Conservation (phyloP, 2,113 vertebrate species). For the Syrmaticus mikado region DNA sequence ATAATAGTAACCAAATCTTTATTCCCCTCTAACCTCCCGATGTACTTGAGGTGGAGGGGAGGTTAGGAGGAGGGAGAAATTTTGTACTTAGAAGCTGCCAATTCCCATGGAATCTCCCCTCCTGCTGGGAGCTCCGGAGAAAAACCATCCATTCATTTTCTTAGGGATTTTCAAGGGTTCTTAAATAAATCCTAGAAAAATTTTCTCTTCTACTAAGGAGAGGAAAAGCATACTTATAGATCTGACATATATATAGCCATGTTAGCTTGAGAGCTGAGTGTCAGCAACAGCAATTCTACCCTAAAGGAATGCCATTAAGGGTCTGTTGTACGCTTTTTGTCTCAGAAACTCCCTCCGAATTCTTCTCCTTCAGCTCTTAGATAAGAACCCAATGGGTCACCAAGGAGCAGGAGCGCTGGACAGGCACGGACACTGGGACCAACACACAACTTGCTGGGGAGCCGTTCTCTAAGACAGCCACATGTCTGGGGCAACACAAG, state of each 20-base stretch:
- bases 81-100: background rate
- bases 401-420: background rate
- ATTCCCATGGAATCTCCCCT: background rate
- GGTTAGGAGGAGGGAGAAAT: background rate
- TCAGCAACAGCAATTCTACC: background rate
- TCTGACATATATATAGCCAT: background rate
- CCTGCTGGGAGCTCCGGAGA: background rate
- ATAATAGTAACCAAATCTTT: slow-evolving; percentile 39
- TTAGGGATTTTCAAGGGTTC: slow-evolving; percentile 36
- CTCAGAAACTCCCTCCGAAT: background rate
- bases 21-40: background rate
- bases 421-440: background rate
- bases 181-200: background rate
- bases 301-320: background rate
- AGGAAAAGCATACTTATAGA: background rate
- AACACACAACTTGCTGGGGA: background rate
- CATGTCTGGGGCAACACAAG: background rate
- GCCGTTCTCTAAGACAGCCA: background rate
- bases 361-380: background rate
- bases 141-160: slow-evolving; percentile 4
- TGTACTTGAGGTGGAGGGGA: background rate
- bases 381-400: background rate
- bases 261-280: background rate
- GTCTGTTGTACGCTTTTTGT: background rate
- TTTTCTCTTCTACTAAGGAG: background rate